Base-by-base conservation (phyloP, 1,140 invertebrate genomes). In the Drosophila tropicalis region DNA sequence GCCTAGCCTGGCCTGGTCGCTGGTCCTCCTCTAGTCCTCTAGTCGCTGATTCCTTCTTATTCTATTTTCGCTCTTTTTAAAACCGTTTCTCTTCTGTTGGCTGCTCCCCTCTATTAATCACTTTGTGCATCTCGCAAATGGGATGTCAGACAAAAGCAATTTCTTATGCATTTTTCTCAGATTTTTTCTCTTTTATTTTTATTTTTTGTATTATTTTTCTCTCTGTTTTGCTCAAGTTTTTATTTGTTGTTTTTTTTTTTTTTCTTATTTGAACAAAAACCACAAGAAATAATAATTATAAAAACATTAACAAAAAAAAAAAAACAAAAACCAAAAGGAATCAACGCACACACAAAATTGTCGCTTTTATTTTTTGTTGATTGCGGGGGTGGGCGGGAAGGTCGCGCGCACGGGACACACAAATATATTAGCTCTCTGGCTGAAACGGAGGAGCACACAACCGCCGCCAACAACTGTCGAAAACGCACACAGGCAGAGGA, bases 381-480 rank as follows among this genome's bases (percentile, higher is more conserved):
- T 39, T 39, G 36, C 5, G 36, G 12, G 36, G 55, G 68, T 51
- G 56, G 41, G 61, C 12, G 36, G 40, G 51, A 47, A 22, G 17
- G 41, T 55, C 57, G 76, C 62, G 67, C 73, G 75, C 75, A 62
- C 62, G 74, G 51, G 67, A 66, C 76, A 73, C 72, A 67, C 75
- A 73, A 73, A 64, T 51, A 22, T 22, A 22, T 22, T 51, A 76
- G 63, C 75, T 76, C 72, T 79, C 65, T 67, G 56, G 68, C 66
- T 70, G 60, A 57, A 51, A 73, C 67, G 70, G 63, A 19, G 62
- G 68, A 75, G 70, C 69, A 78, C 70, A 74, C 72, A 86, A 90
- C 82, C 81, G 76, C 62, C 76, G 79, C 81, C 86, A 82, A 90
- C 85, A 85, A 90, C 69, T 66, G 81, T 86, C 70, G 68, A 90